Evolutionary conservation across 2,797 vertebrate genomes (phyloP).

Genomic region (Diplodus puntazzo): DNA sequence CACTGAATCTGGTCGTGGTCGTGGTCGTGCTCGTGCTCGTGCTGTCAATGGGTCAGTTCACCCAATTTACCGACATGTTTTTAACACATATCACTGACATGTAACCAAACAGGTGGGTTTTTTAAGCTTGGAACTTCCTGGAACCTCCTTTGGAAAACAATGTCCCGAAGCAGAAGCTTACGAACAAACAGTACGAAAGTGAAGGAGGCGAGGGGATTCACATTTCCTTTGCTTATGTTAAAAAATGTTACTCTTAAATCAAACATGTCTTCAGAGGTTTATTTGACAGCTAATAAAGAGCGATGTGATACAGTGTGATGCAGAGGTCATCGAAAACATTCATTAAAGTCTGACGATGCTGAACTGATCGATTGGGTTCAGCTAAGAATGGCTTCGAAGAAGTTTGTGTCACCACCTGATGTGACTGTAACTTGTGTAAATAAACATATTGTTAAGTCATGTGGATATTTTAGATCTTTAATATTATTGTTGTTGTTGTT

Average conservation of each 20-base stretch:
- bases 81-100: background rate
- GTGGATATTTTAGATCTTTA: background rate
- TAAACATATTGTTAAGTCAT: constrained; percentile 13
- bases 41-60: constrained; percentile 8
- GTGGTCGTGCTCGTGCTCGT: background rate
- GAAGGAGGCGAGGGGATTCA: background rate
- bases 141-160: too few relatives aligned
- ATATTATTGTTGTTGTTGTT: background rate
- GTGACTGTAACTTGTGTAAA: constrained; percentile 24
- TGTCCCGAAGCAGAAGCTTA: background rate
- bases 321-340: background rate
- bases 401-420: background rate
- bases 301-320: background rate
- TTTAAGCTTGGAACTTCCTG: background rate
- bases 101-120: background rate
- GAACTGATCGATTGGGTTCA: background rate
- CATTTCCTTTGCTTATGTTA: background rate
- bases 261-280: background rate
- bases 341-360: background rate
- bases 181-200: background rate
- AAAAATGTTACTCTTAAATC: constrained; percentile 11
- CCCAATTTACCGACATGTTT: background rate
- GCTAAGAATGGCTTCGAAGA: background rate
- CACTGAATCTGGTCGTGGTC: background rate
- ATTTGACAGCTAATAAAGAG: constrained; percentile 3